Percentiles rank a stretch among this genome's conserved stretches.
phyloP scores from a whole-genome alignment of 2,113 vertebrate species.

The Nyctereutes procyonoides region DNA sequence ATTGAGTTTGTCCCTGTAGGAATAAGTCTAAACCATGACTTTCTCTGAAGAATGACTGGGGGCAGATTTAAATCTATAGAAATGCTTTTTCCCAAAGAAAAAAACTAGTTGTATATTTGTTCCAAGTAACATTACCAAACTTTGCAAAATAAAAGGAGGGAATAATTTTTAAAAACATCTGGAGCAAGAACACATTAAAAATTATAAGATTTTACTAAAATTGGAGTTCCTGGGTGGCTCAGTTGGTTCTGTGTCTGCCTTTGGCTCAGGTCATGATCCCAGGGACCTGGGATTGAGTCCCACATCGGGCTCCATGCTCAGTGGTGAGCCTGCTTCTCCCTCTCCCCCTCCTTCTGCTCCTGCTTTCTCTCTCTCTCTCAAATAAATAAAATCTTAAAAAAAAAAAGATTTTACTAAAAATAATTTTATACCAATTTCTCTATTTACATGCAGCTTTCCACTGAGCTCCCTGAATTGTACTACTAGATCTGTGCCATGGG shows the following conservation, averaged over 20 bases:
- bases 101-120: slow-evolving; percentile 1
- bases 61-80: slow-evolving; percentile 46
- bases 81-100: slow-evolving; percentile 10
- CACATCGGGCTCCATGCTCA: too few species aligned
- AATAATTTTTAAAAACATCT: neutral
- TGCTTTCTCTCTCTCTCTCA: too few species aligned
- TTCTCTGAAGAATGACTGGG: neutral
- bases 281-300: too few species aligned
- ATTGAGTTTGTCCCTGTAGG: slow-evolving; percentile 3
- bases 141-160: neutral
- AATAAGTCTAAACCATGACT: neutral
- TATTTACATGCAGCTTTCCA: neutral
- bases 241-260: too few species aligned
- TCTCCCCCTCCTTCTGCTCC: too few species aligned
- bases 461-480: neutral
- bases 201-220: slow-evolving; percentile 17
- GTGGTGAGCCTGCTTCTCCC: too few species aligned
- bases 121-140: slow-evolving; percentile 24
- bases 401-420: slow-evolving; percentile 11
- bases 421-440: neutral
- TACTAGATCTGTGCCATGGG: neutral
- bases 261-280: too few species aligned
- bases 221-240: too few species aligned
- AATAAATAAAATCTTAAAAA: too few species aligned
- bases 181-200: neutral